phyloP scores from a whole-genome alignment of 2,113 vertebrate species.

The Hippolais icterina region DNA sequence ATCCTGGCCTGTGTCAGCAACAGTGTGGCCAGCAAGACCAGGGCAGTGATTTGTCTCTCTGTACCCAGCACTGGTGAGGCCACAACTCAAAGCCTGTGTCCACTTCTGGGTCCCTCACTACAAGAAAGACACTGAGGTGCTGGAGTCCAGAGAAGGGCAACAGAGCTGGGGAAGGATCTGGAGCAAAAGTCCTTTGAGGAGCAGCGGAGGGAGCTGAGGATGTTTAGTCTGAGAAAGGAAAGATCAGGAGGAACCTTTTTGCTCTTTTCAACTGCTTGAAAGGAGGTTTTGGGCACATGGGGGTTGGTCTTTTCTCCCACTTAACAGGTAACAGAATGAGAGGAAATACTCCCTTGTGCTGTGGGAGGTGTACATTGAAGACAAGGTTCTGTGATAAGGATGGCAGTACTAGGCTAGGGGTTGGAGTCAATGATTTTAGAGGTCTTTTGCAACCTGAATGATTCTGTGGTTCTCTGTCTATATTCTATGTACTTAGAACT shows the following conservation, averaged over 20 bases:
- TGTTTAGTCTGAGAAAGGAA: not conserved
- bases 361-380: rapidly evolving
- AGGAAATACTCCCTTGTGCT: not conserved
- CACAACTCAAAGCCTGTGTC: not conserved
- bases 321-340: not conserved
- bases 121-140: not conserved
- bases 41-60: not conserved
- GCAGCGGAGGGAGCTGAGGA: not conserved
- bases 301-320: not conserved
- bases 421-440: not conserved
- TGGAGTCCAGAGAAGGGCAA: not conserved
- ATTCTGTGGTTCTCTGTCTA: not conserved
- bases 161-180: rapidly evolving
- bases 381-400: not conserved
- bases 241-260: too few relatives aligned
- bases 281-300: not conserved
- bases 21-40: not conserved
- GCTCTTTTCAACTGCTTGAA: not conserved
- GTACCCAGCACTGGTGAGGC: rapidly evolving
- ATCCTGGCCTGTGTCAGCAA: not conserved
- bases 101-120: not conserved
- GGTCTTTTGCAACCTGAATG: not conserved
- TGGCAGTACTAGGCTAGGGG: not conserved
- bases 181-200: not conserved
- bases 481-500: not conserved